Evolutionary conservation across 2,113 vertebrate genomes (phyloP), one percentile per base, ranked within the genome.

Genomic region (Burhinus oedicnemus): DNA sequence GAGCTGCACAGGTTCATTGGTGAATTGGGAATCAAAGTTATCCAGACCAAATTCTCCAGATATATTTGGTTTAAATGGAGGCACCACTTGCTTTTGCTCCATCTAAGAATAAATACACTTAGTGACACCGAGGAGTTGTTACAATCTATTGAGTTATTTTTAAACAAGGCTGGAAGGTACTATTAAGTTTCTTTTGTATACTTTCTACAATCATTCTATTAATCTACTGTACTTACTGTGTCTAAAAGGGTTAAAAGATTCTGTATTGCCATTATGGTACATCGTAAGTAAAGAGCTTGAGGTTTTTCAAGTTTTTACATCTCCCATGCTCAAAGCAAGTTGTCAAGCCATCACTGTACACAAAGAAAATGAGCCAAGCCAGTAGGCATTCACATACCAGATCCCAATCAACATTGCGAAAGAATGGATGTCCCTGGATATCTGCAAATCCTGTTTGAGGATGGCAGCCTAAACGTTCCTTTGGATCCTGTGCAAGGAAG

Each of bases 51-150:
- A 99, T 96, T 99, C 99, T 85, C 99, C 99, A 85, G 99, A 99
- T 98, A 99, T 99, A 97, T 99, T 99, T 93, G 99, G 99, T 97
- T 99, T 99, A 97, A 99, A 99, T 6, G 99, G 99, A 92, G 99
- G 99, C 52, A 99, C 99, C 95, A 99, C 99, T 97, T 99, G 99
- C 81, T 99, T 99, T 95, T 99, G 99, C 95, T 99, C 99, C 99
- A 99, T 99, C 99, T 99, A 98, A 55, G 98, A 99, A 76, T 89
- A 97, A 92, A 97, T 2, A 8, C 49, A 74, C 12, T 83, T 60
- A 94, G 36, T 94, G 51, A 96, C 65, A 92, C 69, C 51, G 47
- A 75, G 44, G 71, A 92, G 11, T 12, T 87, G 17, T 75, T 89
- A 82, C 49, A 79, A 72, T 4, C 18, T 51, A 51, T 2, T 38